phyloP scores from a whole-genome alignment of 2,797 vertebrate species.

The Argyrosomus regius region DNA sequence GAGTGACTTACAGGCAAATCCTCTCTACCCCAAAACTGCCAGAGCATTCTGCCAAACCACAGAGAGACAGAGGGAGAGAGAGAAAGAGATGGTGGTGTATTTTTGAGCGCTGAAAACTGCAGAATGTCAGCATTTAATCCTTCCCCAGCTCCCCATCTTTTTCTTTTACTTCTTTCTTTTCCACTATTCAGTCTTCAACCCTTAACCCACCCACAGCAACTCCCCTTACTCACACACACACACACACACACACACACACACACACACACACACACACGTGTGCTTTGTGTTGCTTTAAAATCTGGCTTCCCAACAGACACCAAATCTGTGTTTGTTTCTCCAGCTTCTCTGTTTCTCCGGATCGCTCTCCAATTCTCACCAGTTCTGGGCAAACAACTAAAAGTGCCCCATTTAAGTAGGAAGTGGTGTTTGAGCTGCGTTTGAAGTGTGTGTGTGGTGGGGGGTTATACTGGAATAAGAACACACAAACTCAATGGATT shows the following conservation, averaged over 20 bases:
- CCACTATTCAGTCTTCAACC: conserved; percentile 37
- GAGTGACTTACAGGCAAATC: conserved; percentile 85
- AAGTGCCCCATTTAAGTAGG: conserved; percentile 48
- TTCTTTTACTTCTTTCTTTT: conserved; percentile 46
- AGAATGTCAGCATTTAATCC: conserved; percentile 82
- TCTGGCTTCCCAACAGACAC: conserved; percentile 62
- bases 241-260: neutral
- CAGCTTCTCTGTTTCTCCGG: conserved; percentile 60
- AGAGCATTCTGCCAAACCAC: conserved; percentile 65
- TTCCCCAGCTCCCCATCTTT: conserved; percentile 65
- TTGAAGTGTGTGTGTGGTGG: conserved; percentile 14
- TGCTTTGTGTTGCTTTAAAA: conserved; percentile 42
- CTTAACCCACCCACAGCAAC: conserved; percentile 26
- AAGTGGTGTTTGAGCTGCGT: conserved; percentile 49
- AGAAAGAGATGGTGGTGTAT: conserved; percentile 66
- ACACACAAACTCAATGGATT: conserved; percentile 32
- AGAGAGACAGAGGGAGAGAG: conserved; percentile 29
- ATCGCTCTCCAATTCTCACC: conserved; percentile 60
- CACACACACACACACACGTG: neutral
- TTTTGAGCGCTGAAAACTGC: conserved; percentile 73
- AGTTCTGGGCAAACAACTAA: conserved; percentile 63
- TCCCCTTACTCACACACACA: conserved; percentile 8
- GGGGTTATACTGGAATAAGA: conserved; percentile 29
- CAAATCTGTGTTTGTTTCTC: conserved; percentile 67
- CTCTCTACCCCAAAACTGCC: conserved; percentile 76